phyloP scores from a whole-genome alignment of 2,888 invertebrate species.

The Spisula solida region DNA sequence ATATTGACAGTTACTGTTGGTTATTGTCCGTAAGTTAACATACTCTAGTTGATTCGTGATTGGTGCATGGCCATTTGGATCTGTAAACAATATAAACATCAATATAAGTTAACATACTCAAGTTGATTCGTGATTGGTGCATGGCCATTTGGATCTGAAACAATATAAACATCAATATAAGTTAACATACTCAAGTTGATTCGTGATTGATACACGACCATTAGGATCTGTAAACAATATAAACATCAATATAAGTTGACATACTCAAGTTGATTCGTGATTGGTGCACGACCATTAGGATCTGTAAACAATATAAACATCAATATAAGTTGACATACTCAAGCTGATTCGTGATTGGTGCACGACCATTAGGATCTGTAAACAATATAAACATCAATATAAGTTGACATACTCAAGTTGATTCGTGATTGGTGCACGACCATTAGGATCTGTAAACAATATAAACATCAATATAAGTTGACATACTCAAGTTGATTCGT shows the following conservation, averaged over 20 bases:
- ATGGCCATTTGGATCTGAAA: slow-evolving; percentile 59
- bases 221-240: slow-evolving; percentile 50
- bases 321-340: slow-evolving; percentile 14
- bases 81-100: slow-evolving; percentile 37
- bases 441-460: slow-evolving; percentile 56
- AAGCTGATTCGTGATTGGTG: slow-evolving; percentile 71
- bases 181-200: slow-evolving; percentile 53
- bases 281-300: slow-evolving; percentile 64
- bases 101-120: slow-evolving; percentile 9
- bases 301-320: slow-evolving; percentile 44
- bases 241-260: slow-evolving; percentile 58
- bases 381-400: neutral
- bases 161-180: neutral
- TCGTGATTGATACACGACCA: slow-evolving; percentile 69
- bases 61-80: slow-evolving; percentile 66
- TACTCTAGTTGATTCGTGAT: slow-evolving; percentile 70
- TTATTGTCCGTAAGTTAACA: slow-evolving; percentile 72
- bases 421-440: slow-evolving; percentile 69
- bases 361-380: slow-evolving; percentile 63
- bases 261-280: slow-evolving; percentile 70
- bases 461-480: too few relatives aligned
- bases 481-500: slow-evolving; percentile 61
- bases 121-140: slow-evolving; percentile 72
- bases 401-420: slow-evolving; percentile 72
- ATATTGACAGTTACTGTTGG: slow-evolving; percentile 71